phyloP scores from a whole-genome alignment of 2,113 vertebrate genomes.

The Oriolus oriolus region DNA sequence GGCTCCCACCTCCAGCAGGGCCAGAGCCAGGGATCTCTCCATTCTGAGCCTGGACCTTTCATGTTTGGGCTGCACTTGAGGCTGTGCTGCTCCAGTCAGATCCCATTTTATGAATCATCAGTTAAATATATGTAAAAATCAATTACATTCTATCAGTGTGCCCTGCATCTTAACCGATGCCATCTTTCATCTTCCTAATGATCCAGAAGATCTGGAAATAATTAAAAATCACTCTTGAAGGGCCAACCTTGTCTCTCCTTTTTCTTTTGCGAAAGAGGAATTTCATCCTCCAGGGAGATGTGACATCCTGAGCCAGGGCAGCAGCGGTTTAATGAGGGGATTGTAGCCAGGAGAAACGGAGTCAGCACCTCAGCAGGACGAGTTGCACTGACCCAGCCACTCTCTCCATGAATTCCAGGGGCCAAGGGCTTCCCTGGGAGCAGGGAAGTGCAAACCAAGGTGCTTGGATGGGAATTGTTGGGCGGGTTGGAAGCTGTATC shows the following conservation, averaged over 20 bases:
- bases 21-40: background rate
- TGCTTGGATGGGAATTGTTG: background rate
- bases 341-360: background rate
- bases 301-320: background rate
- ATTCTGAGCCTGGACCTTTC: background rate
- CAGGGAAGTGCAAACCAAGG: background rate
- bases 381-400: background rate
- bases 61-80: background rate
- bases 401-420: background rate
- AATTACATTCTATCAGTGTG: slow-evolving; percentile 57
- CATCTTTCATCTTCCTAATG: slow-evolving; percentile 68
- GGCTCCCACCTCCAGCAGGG: background rate
- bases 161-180: slow-evolving; percentile 59
- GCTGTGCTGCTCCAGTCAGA: slow-evolving; percentile 44
- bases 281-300: background rate
- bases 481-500: background rate
- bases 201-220: slow-evolving; percentile 74
- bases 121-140: slow-evolving; percentile 72
- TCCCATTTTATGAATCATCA: slow-evolving; percentile 59
- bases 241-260: slow-evolving; percentile 40
- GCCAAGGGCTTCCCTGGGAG: background rate
- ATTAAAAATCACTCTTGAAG: slow-evolving; percentile 73
- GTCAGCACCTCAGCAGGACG: background rate
- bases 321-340: background rate
- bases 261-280: background rate